phyloP scores from a whole-genome alignment of 2,888 invertebrate species.

The Spicauda simplicius region DNA sequence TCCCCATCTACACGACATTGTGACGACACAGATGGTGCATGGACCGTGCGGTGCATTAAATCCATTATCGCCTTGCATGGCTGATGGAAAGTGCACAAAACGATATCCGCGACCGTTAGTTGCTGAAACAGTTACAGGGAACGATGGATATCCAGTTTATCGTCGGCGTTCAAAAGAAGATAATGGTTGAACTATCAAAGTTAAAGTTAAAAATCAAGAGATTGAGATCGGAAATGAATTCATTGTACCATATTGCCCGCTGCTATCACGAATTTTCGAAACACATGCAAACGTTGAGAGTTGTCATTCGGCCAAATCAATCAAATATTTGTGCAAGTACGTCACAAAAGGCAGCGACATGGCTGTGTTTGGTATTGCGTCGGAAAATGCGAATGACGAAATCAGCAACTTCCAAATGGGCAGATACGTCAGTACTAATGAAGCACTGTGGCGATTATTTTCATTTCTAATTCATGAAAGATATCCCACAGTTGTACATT shows the following conservation, averaged over 20 bases:
- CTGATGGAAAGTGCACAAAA: too few relatives aligned
- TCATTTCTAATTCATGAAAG: too few relatives aligned
- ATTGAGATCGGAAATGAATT: constrained; percentile 42
- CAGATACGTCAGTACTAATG: constrained; percentile 46
- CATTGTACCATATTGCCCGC: constrained; percentile 44
- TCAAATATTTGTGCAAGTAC: constrained; percentile 54
- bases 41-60: constrained; percentile 48
- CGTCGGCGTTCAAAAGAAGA: too few relatives aligned
- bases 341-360: constrained; percentile 64
- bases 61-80: too few relatives aligned
- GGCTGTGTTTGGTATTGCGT: constrained; percentile 51
- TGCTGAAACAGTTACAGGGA: too few relatives aligned
- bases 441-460: constrained; percentile 36
- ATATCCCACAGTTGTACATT: too few relatives aligned
- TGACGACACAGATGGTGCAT: constrained; percentile 62
- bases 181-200: constrained; percentile 22
- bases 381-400: constrained; percentile 47
- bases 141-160: too few relatives aligned
- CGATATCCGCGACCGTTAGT: too few relatives aligned
- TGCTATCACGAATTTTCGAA: constrained; percentile 43
- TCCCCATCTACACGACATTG: constrained; percentile 47
- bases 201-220: constrained; percentile 43
- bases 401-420: constrained; percentile 48
- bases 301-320: constrained; percentile 45
- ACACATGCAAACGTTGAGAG: constrained; percentile 44